Base-by-base conservation (phyloP, 2,888 invertebrate species). In the Perizoma flavofasciatum region DNA sequence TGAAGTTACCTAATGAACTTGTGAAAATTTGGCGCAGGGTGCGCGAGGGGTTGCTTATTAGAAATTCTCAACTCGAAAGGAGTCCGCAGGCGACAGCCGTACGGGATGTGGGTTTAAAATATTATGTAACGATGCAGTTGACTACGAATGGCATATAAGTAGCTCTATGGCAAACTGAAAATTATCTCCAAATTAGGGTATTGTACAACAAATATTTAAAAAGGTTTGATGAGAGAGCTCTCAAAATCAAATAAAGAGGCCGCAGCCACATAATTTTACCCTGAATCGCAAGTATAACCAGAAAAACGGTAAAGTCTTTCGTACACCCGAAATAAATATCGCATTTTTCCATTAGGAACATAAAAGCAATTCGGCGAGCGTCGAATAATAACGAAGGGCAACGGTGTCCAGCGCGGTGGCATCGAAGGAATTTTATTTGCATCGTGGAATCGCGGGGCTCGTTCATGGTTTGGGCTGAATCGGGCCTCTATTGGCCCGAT, bases 381-480 rank as follows among this genome's bases (percentile, higher is more conserved):
- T 79, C 85, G 90, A 90, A 91, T 91, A 92, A 89, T 87, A 90
- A 90, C 84, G 88, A 89, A 87, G 89, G 87, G 80, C 86, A 87
- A 85, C 83, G 82, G 77, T 88, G 89, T 88, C 89, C 89, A 85
- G 85, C 79, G 85, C 81, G 80, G 80, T 78, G 82, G 85, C 81
- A 83, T 86, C 78, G 79, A 80, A 77, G 74, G 82, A 88, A 84
- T 88, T 89, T 83, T 89, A 90, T 92, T 91, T 90, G 89, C 89
- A 64, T 64, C 55, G 50, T 52, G 49, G 55, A 58, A 89, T 89
- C 85, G 81, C 81, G 83, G 81, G 82, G 77, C 81, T 81, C 80
- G 82, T 81, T 81, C 59, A 49, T 55, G 45, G 53, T 49, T 81
- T 76, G 80, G 73, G 73, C 75, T 72, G 73, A 74, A 75, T 74